These are phyloP conservation scores for Solen grandis DNA, from an alignment of 1,140 invertebrate species.

Conservation along the genomic window DNA sequence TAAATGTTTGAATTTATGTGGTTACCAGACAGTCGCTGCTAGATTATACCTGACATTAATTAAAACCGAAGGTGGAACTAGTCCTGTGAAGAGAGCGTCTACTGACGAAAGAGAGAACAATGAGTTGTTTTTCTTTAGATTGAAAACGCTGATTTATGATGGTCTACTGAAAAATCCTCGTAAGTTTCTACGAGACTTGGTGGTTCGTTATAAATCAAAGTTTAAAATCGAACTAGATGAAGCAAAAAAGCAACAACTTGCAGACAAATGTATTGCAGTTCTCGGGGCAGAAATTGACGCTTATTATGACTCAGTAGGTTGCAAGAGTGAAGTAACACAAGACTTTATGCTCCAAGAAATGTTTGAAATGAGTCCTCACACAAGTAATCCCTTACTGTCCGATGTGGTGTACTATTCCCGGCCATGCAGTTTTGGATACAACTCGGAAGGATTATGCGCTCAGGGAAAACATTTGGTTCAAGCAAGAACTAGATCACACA, in stretches of 20 bases:
- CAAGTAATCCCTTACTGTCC: slow-evolving; percentile 47
- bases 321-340: slow-evolving; percentile 33
- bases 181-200: slow-evolving; percentile 30
- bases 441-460: slow-evolving; percentile 32
- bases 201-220: background rate
- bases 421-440: slow-evolving; percentile 51
- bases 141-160: slow-evolving; percentile 58
- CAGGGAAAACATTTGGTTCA: slow-evolving; percentile 41
- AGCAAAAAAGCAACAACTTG: slow-evolving; percentile 14
- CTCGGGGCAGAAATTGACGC: slow-evolving; percentile 61
- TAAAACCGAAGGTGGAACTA: too few species aligned
- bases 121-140: slow-evolving; percentile 52
- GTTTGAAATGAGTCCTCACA: slow-evolving; percentile 7
- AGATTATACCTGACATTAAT: too few species aligned
- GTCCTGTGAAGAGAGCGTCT: too few species aligned
- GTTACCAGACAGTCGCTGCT: too few species aligned
- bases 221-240: slow-evolving; percentile 15
- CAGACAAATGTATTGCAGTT: slow-evolving; percentile 54
- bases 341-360: slow-evolving; percentile 53
- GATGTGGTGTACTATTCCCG: slow-evolving; percentile 46
- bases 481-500: slow-evolving; percentile 47
- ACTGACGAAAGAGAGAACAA: too few species aligned
- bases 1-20: too few species aligned
- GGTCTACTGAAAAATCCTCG: slow-evolving; percentile 48
- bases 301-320: too few species aligned